Percentiles rank a stretch among this genome's conserved stretches.
Evolutionary conservation across 2,797 vertebrate genomes (phyloP).

Genomic region (Alosa sapidissima): DNA sequence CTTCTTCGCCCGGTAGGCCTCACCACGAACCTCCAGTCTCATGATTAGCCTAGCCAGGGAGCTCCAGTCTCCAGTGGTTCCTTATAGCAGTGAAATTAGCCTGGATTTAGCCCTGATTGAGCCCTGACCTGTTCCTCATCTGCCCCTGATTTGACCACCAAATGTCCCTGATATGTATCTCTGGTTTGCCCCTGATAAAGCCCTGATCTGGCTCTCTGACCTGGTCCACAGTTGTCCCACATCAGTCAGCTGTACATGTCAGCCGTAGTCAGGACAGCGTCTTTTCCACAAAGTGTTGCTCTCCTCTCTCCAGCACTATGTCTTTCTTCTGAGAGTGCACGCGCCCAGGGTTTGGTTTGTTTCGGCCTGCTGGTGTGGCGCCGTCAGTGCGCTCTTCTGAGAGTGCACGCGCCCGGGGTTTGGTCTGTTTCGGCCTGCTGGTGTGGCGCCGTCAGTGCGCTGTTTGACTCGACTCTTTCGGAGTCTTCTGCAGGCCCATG

Average conservation of each 20-base stretch:
- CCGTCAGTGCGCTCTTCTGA: neutral
- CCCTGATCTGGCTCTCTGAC: too few species aligned
- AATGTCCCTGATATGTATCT: too few species aligned
- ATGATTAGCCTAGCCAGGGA: neutral
- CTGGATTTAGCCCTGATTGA: neutral
- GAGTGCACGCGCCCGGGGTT: neutral
- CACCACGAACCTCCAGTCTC: neutral
- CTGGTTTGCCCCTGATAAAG: too few species aligned
- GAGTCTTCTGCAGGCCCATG: neutral
- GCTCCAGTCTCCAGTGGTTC: neutral
- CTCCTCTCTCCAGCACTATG: neutral
- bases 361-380: constrained; percentile 15
- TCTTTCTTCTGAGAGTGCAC: neutral
- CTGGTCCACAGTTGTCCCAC: neutral
- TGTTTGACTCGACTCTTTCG: neutral
- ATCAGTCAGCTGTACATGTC: neutral
- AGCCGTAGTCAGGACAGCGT: neutral
- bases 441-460: neutral
- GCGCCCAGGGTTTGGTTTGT: neutral
- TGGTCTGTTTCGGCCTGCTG: too few species aligned
- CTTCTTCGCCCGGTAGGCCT: constrained; percentile 93
- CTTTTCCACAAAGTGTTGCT: neutral
- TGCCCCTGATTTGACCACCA: too few species aligned
- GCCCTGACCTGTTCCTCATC: too few species aligned
- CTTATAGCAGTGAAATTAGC: neutral